phyloP scores from a whole-genome alignment of 1,140 invertebrate genomes.

The Hirudo medicinalis region DNA sequence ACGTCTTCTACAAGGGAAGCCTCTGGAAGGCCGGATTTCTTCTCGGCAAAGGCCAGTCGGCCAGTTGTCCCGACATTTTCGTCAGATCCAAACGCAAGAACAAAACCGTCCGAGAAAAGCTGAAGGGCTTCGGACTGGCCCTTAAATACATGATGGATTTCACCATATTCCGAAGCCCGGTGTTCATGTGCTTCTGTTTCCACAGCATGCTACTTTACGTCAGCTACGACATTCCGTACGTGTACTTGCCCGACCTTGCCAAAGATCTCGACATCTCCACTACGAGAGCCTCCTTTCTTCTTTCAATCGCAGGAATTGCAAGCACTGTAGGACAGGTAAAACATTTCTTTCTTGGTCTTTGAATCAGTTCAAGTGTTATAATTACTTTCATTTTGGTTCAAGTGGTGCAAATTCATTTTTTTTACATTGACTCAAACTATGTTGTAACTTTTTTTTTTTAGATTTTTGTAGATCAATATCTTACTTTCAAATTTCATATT shows the following conservation, averaged over 20 bases:
- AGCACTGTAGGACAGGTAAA: constrained; percentile 56
- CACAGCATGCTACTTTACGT: constrained; percentile 14
- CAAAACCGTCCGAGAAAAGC: background rate
- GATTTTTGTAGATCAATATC: too few species aligned
- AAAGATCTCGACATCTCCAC: background rate
- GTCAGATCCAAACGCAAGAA: background rate
- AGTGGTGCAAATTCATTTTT: too few species aligned
- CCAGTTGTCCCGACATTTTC: constrained; percentile 11
- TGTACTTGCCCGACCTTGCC: constrained; percentile 10
- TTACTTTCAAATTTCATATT: too few species aligned
- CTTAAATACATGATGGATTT: constrained; percentile 7
- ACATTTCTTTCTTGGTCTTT: too few species aligned
- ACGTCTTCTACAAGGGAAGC: constrained; percentile 16
- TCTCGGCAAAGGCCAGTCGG: background rate
- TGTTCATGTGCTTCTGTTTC: constrained; percentile 15
- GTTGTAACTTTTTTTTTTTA: too few species aligned
- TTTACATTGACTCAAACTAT: too few species aligned
- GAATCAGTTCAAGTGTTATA: too few species aligned
- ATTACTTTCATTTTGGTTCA: too few species aligned
- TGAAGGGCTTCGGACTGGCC: constrained; percentile 2
- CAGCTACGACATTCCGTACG: constrained; percentile 18
- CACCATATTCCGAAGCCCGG: background rate
- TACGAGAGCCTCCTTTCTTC: constrained; percentile 56
- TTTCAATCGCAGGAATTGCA: constrained; percentile 67
- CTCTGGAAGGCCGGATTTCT: constrained; percentile 5